phyloP scores from a whole-genome alignment of 35 echinoderm and acorn worm genomes.

The Lytechinus variegatus region DNA sequence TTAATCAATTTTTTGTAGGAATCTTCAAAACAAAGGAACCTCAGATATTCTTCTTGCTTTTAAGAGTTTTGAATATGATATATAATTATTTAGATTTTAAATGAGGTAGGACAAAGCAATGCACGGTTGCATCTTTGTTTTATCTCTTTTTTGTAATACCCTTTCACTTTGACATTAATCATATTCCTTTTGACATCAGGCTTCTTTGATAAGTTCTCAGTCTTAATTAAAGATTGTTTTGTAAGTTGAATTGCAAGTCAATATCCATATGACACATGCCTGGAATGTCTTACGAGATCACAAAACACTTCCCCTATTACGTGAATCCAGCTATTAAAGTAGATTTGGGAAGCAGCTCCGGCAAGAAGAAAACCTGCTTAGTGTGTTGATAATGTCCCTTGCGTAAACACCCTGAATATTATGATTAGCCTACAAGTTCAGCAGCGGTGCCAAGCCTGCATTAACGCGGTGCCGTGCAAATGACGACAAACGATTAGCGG shows the following conservation, averaged over 20 bases:
- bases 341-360: neutral
- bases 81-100: too few relatives aligned
- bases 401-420: slow-evolving; percentile 26
- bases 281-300: neutral
- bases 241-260: slow-evolving; percentile 11
- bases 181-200: too few relatives aligned
- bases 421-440: neutral
- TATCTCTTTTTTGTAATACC: too few relatives aligned
- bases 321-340: neutral
- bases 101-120: too few relatives aligned
- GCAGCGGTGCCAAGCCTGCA: neutral
- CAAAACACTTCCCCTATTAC: neutral
- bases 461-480: slow-evolving; percentile 45
- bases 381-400: neutral
- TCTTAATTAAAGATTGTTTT: neutral
- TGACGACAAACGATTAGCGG: slow-evolving; percentile 27
- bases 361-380: neutral
- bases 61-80: too few relatives aligned
- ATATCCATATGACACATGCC: neutral
- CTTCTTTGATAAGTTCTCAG: neutral
- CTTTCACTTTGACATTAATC: too few relatives aligned
- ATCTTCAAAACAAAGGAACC: too few relatives aligned
- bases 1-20: too few relatives aligned
- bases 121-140: too few relatives aligned
- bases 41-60: too few relatives aligned